Evolutionary conservation across 2,797 vertebrate species (phyloP).

Genomic region (Chanos chanos): DNA sequence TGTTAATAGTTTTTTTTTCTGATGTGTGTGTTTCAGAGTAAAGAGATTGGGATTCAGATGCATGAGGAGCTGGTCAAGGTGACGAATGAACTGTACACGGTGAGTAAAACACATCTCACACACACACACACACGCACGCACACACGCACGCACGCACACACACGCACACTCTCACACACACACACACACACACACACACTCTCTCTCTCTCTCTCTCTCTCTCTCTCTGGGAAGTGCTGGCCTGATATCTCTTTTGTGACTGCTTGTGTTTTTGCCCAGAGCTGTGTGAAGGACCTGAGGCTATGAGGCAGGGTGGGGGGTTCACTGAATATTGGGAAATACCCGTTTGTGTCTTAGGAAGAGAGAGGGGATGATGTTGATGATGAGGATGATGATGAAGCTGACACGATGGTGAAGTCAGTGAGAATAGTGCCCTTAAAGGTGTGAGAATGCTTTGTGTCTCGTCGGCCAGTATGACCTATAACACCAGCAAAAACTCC

Average conservation of each 20-base stretch:
- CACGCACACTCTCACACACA: not conserved
- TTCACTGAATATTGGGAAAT: too few species aligned
- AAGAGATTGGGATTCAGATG: slow-evolving; percentile 98
- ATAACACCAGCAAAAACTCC: too few species aligned
- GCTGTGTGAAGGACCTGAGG: slow-evolving; percentile 7
- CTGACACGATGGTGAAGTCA: not conserved
- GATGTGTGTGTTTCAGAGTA: slow-evolving; percentile 82
- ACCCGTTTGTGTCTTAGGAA: too few species aligned
- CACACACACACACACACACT: not conserved
- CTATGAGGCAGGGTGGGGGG: too few species aligned
- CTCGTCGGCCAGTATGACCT: too few species aligned
- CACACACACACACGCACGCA: not conserved
- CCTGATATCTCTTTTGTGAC: too few species aligned
- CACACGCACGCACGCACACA: too few species aligned
- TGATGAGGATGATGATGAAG: slow-evolving; percentile 1
- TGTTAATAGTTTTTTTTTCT: not conserved
- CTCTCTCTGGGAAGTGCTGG: slow-evolving; percentile 15
- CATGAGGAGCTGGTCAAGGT: slow-evolving; percentile 97
- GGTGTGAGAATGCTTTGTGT: too few species aligned
- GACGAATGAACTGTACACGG: slow-evolving; percentile 97
- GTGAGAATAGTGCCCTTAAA: not conserved
- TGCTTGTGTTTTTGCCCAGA: not conserved
- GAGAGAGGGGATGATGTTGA: not conserved
- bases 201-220: slow-evolving; percentile 1
- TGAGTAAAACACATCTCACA: slow-evolving; percentile 67